Evolutionary conservation across 1,140 invertebrate species (phyloP).

Genomic region (Elymnias hypermnestra): DNA sequence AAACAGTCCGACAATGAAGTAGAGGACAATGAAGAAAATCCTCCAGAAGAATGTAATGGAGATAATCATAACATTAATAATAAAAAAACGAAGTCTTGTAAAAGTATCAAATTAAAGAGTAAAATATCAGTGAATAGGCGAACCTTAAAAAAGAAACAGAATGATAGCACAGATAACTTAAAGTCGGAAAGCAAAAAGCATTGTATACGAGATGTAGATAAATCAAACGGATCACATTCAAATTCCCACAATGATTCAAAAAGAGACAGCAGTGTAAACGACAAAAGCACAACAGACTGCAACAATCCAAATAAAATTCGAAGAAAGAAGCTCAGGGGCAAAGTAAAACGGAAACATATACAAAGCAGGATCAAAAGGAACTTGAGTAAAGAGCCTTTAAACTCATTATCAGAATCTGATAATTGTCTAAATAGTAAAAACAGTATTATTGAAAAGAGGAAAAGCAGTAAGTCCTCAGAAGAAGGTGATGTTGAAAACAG

Average conservation of each 20-base stretch:
- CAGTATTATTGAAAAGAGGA: conserved; percentile 65
- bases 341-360: conserved; percentile 50
- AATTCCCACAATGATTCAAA: conserved; percentile 64
- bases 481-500: conserved; percentile 40
- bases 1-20: conserved; percentile 48
- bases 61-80: conserved; percentile 49
- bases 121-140: conserved; percentile 43
- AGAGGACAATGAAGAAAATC: conserved; percentile 53
- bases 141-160: conserved; percentile 54
- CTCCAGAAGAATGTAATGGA: conserved; percentile 61
- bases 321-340: conserved; percentile 49
- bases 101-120: conserved; percentile 55
- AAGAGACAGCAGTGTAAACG: conserved; percentile 50
- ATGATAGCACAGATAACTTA: conserved; percentile 46
- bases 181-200: conserved; percentile 61
- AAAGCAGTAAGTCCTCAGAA: conserved; percentile 65
- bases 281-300: conserved; percentile 48
- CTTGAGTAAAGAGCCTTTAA: conserved; percentile 38
- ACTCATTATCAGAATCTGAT: conserved; percentile 44
- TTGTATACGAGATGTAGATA: conserved; percentile 49
- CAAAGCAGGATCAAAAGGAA: conserved; percentile 47
- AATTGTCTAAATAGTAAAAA: conserved; percentile 57
- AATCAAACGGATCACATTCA: conserved; percentile 60
- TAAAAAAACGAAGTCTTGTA: conserved; percentile 48
- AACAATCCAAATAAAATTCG: conserved; percentile 50